Evolutionary conservation across 2,113 vertebrate genomes (phyloP).

Genomic region (Machaerirhynchus nigripectus): DNA sequence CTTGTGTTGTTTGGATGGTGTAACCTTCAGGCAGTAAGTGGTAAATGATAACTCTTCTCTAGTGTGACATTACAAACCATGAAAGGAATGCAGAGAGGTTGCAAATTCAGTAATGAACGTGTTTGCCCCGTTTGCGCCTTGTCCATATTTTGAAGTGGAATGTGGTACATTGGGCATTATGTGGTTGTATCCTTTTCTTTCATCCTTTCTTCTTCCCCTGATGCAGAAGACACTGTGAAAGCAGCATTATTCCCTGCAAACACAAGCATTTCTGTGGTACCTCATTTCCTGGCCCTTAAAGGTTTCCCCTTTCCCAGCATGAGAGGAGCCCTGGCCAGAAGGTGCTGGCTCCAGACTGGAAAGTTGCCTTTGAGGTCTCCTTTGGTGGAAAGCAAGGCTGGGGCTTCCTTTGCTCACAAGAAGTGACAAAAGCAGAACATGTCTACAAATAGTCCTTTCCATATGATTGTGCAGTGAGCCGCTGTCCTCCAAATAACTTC

Average conservation of each 20-base stretch:
- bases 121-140: neutral
- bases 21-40: conserved; percentile 40
- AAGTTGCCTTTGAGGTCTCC: neutral
- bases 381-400: neutral
- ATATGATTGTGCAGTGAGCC: neutral
- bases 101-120: neutral
- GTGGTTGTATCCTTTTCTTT: neutral
- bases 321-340: neutral
- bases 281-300: neutral
- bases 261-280: neutral
- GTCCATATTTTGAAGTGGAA: neutral
- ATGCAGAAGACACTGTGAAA: neutral
- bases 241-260: neutral
- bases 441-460: neutral
- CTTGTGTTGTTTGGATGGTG: conserved; percentile 23
- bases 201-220: neutral
- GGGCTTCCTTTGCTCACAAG: neutral
- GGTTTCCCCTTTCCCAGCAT: neutral
- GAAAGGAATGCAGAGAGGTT: conserved; percentile 38
- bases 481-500: neutral
- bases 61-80: neutral
- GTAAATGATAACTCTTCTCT: conserved; percentile 41
- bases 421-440: neutral
- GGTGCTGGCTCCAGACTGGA: neutral
- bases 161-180: neutral